Base-by-base conservation (phyloP, 1,140 invertebrate genomes). In the Spodoptera frugiperda region DNA sequence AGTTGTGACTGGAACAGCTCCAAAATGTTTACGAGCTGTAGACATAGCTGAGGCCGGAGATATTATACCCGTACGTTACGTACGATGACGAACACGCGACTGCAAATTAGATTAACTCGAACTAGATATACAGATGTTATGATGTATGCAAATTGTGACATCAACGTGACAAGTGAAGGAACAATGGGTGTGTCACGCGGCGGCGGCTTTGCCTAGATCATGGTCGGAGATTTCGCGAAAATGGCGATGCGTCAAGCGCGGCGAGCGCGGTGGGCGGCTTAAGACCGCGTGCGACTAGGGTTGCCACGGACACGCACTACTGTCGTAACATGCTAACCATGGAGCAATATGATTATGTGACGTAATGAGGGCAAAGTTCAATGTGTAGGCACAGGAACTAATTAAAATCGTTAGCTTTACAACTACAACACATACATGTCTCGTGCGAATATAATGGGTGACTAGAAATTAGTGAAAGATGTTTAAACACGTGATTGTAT, bases 141-240 rank as follows among this genome's bases (percentile, higher is more conserved):
- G 59, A 63, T 63, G 33, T 46, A 44, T 44, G 44, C 25, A 55
- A 53, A 44, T 53, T 21, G 49, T 49, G 53, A 6, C 9, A 72
- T 54, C 30, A 21, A 30, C 68, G 55, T 19, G 33, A 33, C 30
- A 68, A 8, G 53, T 72, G 53, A 59, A 30, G 54, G 21, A 73
- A 73, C 71, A 73, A 73, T 73, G 21, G 54, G 44, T 73, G 71
- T 61, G 71, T 73, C 71, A 73, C 46, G n/a, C 19, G 68, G 63
- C 79, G 79, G 79, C 49, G 55, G 8, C 72, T 81, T 81, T 81
- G 67, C 57, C 49, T 68, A 73, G 79, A 78, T 76, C 65, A 68
- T 0, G 51, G 17, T 44, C 46, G 46, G 39, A 65, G 77, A 72
- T 73, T 76, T 78, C 74, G 65, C 54, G 55, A 48, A 70, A 70